Evolutionary conservation across 1,140 invertebrate species (phyloP).

Genomic region (Acromyrmex echinatior): DNA sequence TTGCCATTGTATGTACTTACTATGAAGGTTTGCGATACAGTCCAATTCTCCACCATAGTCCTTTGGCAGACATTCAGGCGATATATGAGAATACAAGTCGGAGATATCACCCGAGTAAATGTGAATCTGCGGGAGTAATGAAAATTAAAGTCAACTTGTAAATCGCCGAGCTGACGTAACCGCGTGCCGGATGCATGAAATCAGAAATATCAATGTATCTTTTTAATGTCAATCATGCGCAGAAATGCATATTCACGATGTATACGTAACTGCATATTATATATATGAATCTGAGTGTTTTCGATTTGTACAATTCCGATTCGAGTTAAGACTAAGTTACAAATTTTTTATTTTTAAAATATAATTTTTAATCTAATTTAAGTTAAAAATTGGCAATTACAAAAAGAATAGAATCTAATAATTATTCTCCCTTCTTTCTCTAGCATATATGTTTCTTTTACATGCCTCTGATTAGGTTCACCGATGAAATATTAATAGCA

Average conservation of each 20-base stretch:
- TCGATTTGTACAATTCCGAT: neutral
- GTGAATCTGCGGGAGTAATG: constrained; percentile 82
- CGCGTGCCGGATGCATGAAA: neutral
- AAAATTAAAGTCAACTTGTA: constrained; percentile 36
- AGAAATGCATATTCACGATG: neutral
- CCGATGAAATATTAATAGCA: too few species aligned
- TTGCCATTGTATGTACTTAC: constrained; percentile 60
- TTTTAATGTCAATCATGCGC: neutral
- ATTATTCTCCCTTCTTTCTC: too few species aligned
- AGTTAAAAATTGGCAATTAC: neutral
- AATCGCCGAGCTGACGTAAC: neutral
- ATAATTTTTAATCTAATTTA: neutral
- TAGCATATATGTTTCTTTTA: too few species aligned
- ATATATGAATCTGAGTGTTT: neutral
- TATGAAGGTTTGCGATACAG: constrained; percentile 79
- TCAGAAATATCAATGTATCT: neutral
- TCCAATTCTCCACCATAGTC: constrained; percentile 86
- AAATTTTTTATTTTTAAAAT: too few species aligned
- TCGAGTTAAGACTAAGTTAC: neutral
- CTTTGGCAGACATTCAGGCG: constrained; percentile 84
- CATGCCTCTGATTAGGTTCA: too few species aligned
- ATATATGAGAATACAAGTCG: constrained; percentile 84
- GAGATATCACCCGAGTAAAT: constrained; percentile 83
- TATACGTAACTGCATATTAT: neutral
- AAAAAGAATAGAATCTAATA: neutral